These are phyloP conservation scores for Cydia fagiglandana DNA, from an alignment of 1,140 invertebrate species.

Conservation along the genomic window DNA sequence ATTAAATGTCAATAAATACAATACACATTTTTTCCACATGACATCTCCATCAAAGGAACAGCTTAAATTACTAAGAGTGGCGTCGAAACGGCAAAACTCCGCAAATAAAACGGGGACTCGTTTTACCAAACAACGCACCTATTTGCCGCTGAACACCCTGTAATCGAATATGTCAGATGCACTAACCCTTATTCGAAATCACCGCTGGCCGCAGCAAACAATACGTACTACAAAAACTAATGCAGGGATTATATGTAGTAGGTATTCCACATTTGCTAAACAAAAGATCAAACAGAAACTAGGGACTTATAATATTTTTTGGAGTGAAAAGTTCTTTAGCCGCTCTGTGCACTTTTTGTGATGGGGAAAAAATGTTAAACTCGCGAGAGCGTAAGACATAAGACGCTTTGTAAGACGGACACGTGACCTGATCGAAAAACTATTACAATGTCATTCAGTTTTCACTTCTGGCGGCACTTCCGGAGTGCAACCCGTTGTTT, in stretches of 20 bases:
- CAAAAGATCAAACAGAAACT: too few species aligned
- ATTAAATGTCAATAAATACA: background rate
- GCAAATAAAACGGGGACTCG: background rate
- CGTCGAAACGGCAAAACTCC: background rate
- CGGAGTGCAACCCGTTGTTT: too few species aligned
- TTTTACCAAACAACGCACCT: slow-evolving; percentile 16
- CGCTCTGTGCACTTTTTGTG: too few species aligned
- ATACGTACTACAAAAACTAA: slow-evolving; percentile 1
- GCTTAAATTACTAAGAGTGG: background rate
- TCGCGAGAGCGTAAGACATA: too few species aligned
- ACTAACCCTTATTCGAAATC: slow-evolving; percentile 34
- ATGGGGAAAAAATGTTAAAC: too few species aligned
- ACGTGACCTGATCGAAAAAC: too few species aligned
- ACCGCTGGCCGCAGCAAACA: slow-evolving; percentile 28
- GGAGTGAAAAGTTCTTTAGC: too few species aligned
- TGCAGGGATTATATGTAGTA: slow-evolving; percentile 36
- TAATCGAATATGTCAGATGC: slow-evolving; percentile 20
- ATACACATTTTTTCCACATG: background rate
- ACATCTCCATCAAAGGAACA: background rate
- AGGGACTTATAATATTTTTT: too few species aligned
- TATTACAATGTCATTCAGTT: too few species aligned
- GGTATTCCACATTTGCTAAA: slow-evolving; percentile 19
- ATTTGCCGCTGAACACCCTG: slow-evolving; percentile 11
- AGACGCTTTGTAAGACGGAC: too few species aligned
- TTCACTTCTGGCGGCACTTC: too few species aligned